Base-by-base conservation (phyloP, 2,113 vertebrate genomes). In the Chloropsis cyanopogon region DNA sequence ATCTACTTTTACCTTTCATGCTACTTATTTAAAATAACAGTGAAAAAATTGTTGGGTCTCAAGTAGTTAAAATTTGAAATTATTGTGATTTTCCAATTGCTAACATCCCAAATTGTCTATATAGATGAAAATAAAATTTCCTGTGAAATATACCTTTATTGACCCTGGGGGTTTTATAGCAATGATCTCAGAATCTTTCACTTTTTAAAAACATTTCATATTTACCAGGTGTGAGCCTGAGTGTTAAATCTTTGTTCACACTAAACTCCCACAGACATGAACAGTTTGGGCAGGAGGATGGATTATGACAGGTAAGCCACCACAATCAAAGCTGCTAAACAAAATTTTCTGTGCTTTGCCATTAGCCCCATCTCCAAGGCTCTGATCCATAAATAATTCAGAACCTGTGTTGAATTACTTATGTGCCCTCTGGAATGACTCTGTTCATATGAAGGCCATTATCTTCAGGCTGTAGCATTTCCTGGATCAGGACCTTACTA, bases 311-410 rank as follows among this genome's bases (percentile, higher is more conserved):
- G 41, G 42, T 60, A 80, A 88, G 7, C 11, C 49, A 82, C 24
- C 26, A 41, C 39, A 79, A 79, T 23, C 66, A 70, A 66, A 49
- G 20, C 76, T 86, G 63, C 50, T 80, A 29, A 92, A 86, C 24
- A 83, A 64, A 80, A 53, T 60, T 77, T 60, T 53, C 66, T 44
- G 2, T 1, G 4, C 63, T 86, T 77, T 90, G 46, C 63, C 37
- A 60, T 83, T 53, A 76, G 88, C 18, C 57, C 61, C 59, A 76
- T 65, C 54, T 80, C 61, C 66, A 60, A 86, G 63, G 63, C 35
- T 86, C 29, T 64, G 61, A 54, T 11, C 86, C 85, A 82, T 76
- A 82, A 91, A 79, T 95, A 84, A 94, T 86, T 87, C 65, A 82
- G 37, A 84, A 56, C 26, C 41, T 41, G 46, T 57, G 22, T 0